Conservation (phyloP, 2,797 vertebrate species). For the Lepilemur ruficaudatus region DNA sequence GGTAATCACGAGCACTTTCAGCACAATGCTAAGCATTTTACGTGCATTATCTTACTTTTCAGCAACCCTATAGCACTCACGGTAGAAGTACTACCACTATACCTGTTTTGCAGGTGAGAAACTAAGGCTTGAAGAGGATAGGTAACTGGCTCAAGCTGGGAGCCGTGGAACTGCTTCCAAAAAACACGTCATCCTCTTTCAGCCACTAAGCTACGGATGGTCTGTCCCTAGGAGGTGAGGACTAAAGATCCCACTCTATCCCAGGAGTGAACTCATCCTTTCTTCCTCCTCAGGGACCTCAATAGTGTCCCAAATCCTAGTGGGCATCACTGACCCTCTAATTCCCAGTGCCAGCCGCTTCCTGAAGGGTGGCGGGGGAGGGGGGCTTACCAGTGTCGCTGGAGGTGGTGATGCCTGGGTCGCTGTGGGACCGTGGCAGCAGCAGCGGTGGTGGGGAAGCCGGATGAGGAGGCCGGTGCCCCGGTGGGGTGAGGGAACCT, state of each 20-base stretch:
- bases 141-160: not conserved
- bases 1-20: not conserved
- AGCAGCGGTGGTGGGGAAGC: conserved; percentile 65
- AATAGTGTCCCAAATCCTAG: not conserved
- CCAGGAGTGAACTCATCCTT: not conserved
- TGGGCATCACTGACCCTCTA: not conserved
- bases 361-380: not conserved
- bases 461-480: conserved; percentile 58
- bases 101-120: not conserved
- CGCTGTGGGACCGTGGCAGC: conserved; percentile 93
- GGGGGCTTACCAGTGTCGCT: conserved; percentile 83
- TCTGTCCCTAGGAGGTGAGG: not conserved
- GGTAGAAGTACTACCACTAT: not conserved
- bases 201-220: not conserved
- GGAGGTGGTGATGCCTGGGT: conserved; percentile 89
- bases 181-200: not conserved
- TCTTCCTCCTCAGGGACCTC: not conserved
- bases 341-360: not conserved
- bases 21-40: not conserved
- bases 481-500: conserved; percentile 76
- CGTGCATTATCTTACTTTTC: not conserved
- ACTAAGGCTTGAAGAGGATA: not conserved
- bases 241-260: not conserved
- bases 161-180: not conserved
- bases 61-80: not conserved